Conservation (phyloP, 2,113 vertebrate genomes). For the Xiphorhynchus elegans region DNA sequence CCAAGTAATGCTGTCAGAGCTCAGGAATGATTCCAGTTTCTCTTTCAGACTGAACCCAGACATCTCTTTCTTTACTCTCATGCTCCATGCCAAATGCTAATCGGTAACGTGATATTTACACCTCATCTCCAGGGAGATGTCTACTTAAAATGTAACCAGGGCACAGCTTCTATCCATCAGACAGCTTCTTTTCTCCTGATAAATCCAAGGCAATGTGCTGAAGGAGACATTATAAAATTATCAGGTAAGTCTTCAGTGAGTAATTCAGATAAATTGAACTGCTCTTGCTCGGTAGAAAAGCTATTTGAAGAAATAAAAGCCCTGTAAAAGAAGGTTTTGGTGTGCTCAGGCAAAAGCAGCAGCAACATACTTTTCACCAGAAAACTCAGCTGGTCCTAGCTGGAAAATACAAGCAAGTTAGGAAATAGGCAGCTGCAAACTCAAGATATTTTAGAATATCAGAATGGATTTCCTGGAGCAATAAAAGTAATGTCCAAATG, state of each 20-base stretch:
- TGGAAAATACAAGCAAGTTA: background rate
- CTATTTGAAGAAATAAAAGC: background rate
- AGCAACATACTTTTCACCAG: background rate
- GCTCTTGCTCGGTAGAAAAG: background rate
- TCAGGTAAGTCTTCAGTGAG: background rate
- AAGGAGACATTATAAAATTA: background rate
- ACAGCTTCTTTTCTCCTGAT: background rate
- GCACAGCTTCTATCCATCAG: background rate
- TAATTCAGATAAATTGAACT: background rate
- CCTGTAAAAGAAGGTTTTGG: background rate
- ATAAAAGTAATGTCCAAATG: background rate
- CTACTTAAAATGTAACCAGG: conserved; percentile 57
- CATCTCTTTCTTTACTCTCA: background rate
- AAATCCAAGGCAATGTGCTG: background rate
- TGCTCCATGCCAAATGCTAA: background rate
- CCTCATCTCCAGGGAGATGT: conserved; percentile 15
- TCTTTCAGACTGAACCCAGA: background rate
- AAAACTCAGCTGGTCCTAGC: background rate
- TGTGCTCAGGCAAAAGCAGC: background rate
- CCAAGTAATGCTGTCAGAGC: background rate
- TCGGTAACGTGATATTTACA: background rate
- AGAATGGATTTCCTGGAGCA: background rate
- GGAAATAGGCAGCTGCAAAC: background rate
- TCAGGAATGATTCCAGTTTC: background rate
- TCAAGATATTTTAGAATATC: background rate